phyloP scores from a whole-genome alignment of 1,140 invertebrate species.

The Hermetia illucens region DNA sequence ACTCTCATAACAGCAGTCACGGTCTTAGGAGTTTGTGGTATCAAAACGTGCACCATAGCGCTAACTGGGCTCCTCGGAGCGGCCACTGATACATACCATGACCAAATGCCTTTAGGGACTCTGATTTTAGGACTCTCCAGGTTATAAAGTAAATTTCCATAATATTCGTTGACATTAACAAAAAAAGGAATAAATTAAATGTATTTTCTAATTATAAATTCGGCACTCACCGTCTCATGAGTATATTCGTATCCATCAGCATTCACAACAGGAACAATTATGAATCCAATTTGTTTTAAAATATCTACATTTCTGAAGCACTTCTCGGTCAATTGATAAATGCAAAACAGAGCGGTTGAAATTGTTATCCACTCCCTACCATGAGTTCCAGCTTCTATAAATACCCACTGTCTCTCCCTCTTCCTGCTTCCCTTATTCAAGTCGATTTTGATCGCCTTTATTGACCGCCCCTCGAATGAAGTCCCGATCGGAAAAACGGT shows the following conservation, averaged over 20 bases:
- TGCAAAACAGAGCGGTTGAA: conserved; percentile 43
- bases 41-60: too few species aligned
- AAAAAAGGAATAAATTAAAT: too few species aligned
- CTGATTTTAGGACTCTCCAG: too few species aligned
- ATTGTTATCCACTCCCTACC: conserved; percentile 52
- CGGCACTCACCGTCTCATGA: conserved; percentile 17
- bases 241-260: conserved; percentile 36
- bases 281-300: conserved; percentile 41
- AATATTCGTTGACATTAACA: too few species aligned
- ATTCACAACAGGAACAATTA: conserved; percentile 43
- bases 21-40: too few species aligned
- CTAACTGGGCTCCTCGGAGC: too few species aligned
- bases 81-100: too few species aligned
- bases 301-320: conserved; percentile 26
- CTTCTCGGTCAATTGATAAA: conserved; percentile 39
- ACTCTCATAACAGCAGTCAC: too few species aligned
- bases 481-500: conserved; percentile 35
- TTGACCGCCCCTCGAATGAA: conserved; percentile 36
- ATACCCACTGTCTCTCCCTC: conserved; percentile 19
- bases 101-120: too few species aligned
- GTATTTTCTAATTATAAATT: neutral
- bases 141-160: too few species aligned
- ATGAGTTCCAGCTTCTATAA: conserved; percentile 42
- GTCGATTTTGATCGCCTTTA: conserved; percentile 38
- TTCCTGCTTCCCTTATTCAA: conserved; percentile 12